Evolutionary conservation across 2,113 vertebrate genomes (phyloP), one percentile per base, ranked within the genome.

Genomic region (Trinectes maculatus): DNA sequence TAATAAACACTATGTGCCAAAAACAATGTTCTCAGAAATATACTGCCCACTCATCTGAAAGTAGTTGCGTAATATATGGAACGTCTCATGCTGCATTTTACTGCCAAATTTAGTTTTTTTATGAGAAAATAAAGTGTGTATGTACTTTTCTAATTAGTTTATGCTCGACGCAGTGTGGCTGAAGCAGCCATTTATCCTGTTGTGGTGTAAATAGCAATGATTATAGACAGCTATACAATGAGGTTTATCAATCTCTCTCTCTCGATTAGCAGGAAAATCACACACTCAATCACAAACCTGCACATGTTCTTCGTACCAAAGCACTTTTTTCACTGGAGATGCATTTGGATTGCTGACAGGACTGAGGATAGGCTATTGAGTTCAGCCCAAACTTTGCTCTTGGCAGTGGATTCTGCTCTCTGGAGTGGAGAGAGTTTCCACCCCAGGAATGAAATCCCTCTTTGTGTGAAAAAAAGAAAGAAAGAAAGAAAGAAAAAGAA

Each of bases 351-450:
- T 24, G 28, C 34, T 59, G 77, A 77, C 79, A 85, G 75, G 49
- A 72, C 59, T 74, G 68, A 56, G 63, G 72, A 74, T 77, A 82
- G 68, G 77, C 77, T 71, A 53, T 84, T 84, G 74, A 82, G 77
- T 84, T 89, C 79, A 89, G 69, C 76, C 59, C 77, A 83, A 77
- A 66, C 24, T 79, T 85, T 84, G 70, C n/a, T 48, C 80, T 85
- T 89, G 84, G 87, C 85, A 84, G 77, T 42, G 22, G 34, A 42
- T 29, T 77, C 55, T 1, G 65, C 86, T 90, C 89, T 91, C 82
- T 90, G 90, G 92, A 92, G 89, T 78, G 74, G 62, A 3, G 9
- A 87, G 75, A 83, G 89, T 93, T 93, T 93, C 91, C 91, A 86
- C 42, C 74, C 71, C 53, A 55, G 55, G 84, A 89, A 84, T 83